Percentiles rank a stretch among this genome's conserved stretches.
These are phyloP conservation scores for Campopleginae sp. DNA, from an alignment of 2,888 invertebrate species.

Conservation along the genomic window DNA sequence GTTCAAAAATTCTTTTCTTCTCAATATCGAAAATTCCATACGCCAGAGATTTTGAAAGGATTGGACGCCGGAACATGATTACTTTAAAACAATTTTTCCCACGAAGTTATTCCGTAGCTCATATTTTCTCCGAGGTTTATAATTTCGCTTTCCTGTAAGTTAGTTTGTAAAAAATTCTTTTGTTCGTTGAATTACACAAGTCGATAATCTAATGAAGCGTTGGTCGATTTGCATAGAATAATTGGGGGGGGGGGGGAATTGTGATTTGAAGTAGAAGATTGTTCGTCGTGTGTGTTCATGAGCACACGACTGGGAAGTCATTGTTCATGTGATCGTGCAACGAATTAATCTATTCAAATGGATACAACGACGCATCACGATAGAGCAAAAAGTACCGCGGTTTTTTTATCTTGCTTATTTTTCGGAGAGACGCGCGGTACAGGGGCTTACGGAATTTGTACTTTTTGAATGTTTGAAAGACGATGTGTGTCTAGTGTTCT, in stretches of 20 bases:
- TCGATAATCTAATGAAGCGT: not conserved
- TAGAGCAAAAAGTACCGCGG: constrained; percentile 49
- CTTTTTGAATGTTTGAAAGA: constrained; percentile 86
- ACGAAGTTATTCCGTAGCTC: not conserved
- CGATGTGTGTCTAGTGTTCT: constrained; percentile 52
- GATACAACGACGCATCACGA: constrained; percentile 6
- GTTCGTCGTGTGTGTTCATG: not conserved
- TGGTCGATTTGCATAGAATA: not conserved
- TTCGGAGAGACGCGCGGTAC: constrained; percentile 70
- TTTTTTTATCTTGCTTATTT: constrained; percentile 37
- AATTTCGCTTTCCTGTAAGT: not conserved
- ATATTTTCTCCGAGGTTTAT: not conserved
- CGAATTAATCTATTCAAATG: constrained; percentile 25
- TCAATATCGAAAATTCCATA: not conserved
- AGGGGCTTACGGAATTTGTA: constrained; percentile 91
- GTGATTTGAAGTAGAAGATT: not conserved
- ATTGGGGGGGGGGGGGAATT: not conserved
- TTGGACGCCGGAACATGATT: not conserved
- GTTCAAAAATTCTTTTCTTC: not conserved
- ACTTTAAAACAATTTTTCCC: constrained; percentile 32
- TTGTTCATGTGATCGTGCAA: not conserved
- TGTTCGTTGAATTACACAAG: not conserved
- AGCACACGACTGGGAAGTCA: not conserved
- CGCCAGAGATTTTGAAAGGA: not conserved
- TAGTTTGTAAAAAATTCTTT: not conserved